Base-by-base conservation (phyloP, 1,140 invertebrate genomes). In the Drosophila equinoxialis region DNA sequence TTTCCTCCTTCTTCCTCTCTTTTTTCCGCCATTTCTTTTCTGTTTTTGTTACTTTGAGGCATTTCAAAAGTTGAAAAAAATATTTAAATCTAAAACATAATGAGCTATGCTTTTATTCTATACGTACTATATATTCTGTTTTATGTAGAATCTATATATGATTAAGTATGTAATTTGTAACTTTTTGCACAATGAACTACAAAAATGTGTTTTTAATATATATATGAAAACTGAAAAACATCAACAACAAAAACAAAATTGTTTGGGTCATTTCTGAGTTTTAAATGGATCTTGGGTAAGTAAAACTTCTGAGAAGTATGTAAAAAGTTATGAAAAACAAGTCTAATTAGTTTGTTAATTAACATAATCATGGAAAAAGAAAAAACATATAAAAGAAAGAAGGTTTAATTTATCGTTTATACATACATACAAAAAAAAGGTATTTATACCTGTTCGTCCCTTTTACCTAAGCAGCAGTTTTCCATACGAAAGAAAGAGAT, bases 91-190 rank as follows among this genome's bases (percentile, higher is more conserved):
- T 64, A 68, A 48, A 68, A 35, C 54, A 77, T 64, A 75, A 65
- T 69, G 71, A 68, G 65, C 66, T 79, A 76, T 86, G 79, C 71
- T 82, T 84, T 87, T 76, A 68, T 75, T 82, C 78, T 82, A 82
- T 82, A 80, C 74, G 70, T 77, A 51, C 45, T 51, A 51, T 51
- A 68, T 87, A 77, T 87, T 86, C 72, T 82, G 76, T 83, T 75
- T 79, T 87, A 87, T 79, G 72, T 87, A 83, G 72, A 83, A 79
- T 66, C 30, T 35, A 68, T 83, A 68, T 87, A 86, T 87, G 61
- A 70, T 79, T 87, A 86, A 87, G 83, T 86, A 86, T 67, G 83
- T 86, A 86, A 64, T 83, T 87, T 87, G 45, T 83, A 86, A 83
- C 83, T 87, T 76, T 51, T 86, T 87, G 83, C 83, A 86, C 83